Base-by-base conservation (phyloP, 2,797 vertebrate species). In the Coluber constrictor region DNA sequence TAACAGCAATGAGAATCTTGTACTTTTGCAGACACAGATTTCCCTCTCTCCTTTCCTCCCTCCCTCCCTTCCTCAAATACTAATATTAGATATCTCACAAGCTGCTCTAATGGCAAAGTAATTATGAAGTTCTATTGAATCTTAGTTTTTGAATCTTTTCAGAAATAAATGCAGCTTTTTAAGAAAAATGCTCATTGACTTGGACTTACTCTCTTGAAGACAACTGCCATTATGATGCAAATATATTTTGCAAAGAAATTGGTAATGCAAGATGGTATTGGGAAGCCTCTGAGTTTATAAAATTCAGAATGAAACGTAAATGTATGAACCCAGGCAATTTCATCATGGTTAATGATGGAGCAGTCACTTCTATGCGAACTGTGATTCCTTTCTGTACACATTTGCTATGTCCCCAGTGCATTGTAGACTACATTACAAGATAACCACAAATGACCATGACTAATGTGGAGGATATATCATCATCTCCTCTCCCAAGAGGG, bases 301-400 rank as follows among this genome's bases (percentile, higher is more conserved):
- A 97, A 95, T 95, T 93, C 93, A 94, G 95, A 96, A 96, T 97
- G 96, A 98, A 98, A 97, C 96, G 93, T 94, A 97, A 97, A 94
- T 96, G 96, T 92, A 95, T 37, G 60, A 94, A 94, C 87, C 96
- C 96, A 97, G 97, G 96, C 97, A 97, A 96, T 96, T 96, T 96
- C 86, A 88, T 32, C 86, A 96, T 95, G 94, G 86, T 93, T 96
- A 89, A 93, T 92, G 55, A 95, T 93, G 93, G 94, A 96, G 91
- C 95, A 93, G 37, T 91, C 95, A 97, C 93, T 92, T 97, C 92
- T 93, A 96, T 92, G 89, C 29, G 89, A 96, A 92, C 87, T 92
- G 93, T 79, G 63, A 87, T 83, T 54, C 25, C 90, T 86, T 92
- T 79, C 47, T 70, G 92, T 93, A 88, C 92, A 90, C 93, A 55